Evolutionary conservation across 2,888 invertebrate species (phyloP), one percentile per base, ranked within the genome.

Genomic region (Cloeon dipterum): DNA sequence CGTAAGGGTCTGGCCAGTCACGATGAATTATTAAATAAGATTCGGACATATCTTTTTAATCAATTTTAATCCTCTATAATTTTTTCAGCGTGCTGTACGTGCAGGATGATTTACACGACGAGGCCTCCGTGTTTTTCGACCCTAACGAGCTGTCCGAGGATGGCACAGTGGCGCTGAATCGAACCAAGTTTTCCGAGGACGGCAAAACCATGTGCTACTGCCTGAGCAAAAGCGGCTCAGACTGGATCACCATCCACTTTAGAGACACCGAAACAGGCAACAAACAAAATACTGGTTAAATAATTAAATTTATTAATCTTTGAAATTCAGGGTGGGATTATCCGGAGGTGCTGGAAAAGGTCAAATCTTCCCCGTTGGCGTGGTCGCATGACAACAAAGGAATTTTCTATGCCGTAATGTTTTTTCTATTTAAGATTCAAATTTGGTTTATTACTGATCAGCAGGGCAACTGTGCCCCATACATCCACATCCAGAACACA

Each of bases 341-440:
- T 46, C 70, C 77, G 11, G 96, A 98, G 55, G 66, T 73, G n/a
- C 61, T 98, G 43, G 73, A 78, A 49, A 82, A 85, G 54, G 82
- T 93, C 0, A 94, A 94, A 57, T 94, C 83, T 56, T 81, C 89
- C 2, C 67, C 74, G 11, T 70, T 94, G 58, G 68, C 83, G 1
- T 98, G 94, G 94, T 86, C 86, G 20, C 85, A 86, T 52, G 93
- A 96, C 57, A 77, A 91, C 55, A 71, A 74, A 50, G 96, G 96
- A 32, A 67, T 96, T 46, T 96, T 98, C 59, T 98, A 96, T 57
- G 79, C 78, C 39, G 79, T 77, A 59, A 63, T 65, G 58, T 39
- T 34, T 20, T 20, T 35, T 14, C 33, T 34, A 14, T 34, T 29
- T 21, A 16, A 2, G n/a, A n/a, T n/a, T n/a, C n/a, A n/a, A n/a